phyloP scores from a whole-genome alignment of 2,113 vertebrate species.

The Cyanistes caeruleus region DNA sequence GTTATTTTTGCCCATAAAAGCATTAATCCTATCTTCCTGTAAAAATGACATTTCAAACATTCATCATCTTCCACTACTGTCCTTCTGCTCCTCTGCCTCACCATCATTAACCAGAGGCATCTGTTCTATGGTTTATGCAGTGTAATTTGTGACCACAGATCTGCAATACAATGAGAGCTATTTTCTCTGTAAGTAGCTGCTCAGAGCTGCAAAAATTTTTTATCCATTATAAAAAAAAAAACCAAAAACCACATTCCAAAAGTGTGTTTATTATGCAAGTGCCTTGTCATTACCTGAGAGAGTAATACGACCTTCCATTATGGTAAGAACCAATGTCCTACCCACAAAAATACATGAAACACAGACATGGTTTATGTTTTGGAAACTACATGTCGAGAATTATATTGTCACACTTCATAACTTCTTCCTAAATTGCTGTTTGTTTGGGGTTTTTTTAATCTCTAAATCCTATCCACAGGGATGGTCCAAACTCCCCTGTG shows the following conservation, averaged over 20 bases:
- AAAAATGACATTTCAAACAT: conserved; percentile 34
- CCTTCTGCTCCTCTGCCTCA: background rate
- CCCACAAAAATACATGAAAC: background rate
- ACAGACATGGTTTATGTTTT: background rate
- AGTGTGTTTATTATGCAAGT: background rate
- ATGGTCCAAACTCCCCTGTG: background rate
- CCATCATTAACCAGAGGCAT: background rate
- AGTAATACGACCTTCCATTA: background rate
- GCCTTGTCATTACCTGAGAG: background rate
- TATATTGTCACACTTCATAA: background rate
- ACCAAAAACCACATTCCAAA: background rate
- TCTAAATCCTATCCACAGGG: background rate
- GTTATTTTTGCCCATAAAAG: conserved; percentile 39
- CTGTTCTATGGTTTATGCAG: background rate
- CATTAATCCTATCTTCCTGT: conserved; percentile 29
- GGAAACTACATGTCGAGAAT: background rate
- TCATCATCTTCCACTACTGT: conserved; percentile 9
- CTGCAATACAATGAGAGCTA: background rate
- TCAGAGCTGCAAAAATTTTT: background rate
- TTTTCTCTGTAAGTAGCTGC: background rate
- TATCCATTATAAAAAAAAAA: background rate
- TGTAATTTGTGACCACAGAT: background rate
- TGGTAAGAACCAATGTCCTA: background rate
- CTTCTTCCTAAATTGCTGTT: background rate
- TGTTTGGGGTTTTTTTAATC: background rate